phyloP scores from a whole-genome alignment of 2,888 invertebrate species.

The Nomada goodeniana region DNA sequence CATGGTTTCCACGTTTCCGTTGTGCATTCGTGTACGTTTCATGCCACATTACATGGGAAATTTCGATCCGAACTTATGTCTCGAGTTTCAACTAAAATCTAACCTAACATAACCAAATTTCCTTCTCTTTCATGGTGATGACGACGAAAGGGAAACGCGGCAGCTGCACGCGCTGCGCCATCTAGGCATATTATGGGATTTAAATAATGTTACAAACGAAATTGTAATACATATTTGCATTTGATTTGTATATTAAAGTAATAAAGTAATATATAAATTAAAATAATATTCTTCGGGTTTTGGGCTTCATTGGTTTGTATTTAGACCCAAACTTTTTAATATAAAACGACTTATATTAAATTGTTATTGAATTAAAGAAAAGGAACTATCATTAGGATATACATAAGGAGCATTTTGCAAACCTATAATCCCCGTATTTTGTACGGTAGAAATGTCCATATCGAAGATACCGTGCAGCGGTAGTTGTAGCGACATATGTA shows the following conservation, averaged over 20 bases:
- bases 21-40: constrained; percentile 54
- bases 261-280: not conserved
- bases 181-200: constrained; percentile 12
- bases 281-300: not conserved
- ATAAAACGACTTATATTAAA: not conserved
- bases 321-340: not conserved
- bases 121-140: constrained; percentile 11
- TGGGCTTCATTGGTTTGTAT: not conserved
- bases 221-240: not conserved
- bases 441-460: not conserved
- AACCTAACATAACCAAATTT: constrained; percentile 55
- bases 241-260: not conserved
- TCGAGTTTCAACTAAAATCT: constrained; percentile 16
- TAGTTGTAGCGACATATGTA: too few species aligned
- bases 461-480: too few species aligned
- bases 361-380: too few species aligned
- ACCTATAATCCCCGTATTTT: not conserved
- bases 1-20: constrained; percentile 55
- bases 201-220: constrained; percentile 5
- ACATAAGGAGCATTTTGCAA: not conserved
- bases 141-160: constrained; percentile 16
- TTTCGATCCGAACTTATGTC: constrained; percentile 7
- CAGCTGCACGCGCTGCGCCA: too few species aligned
- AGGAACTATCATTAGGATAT: too few species aligned
- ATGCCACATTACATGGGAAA: constrained; percentile 24